Evolutionary conservation across 2,113 vertebrate species (phyloP), one percentile per base, ranked within the genome.

Genomic region (Myanophis thanlyinensis): DNA sequence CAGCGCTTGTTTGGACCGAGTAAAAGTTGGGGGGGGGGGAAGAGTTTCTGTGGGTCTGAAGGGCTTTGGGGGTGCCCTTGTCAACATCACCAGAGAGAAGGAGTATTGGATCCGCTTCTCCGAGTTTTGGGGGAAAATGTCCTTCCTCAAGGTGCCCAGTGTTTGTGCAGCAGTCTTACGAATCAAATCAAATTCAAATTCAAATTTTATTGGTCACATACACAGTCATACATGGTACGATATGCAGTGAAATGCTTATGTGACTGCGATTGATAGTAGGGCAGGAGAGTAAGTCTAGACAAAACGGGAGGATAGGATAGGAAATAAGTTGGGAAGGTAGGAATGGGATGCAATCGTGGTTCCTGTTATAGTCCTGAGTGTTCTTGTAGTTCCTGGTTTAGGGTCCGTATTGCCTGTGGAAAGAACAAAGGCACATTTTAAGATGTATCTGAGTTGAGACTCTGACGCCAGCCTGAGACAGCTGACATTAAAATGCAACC

Each of bases 381-480:
- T n/a, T n/a, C n/a, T n/a, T n/a, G n/a, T n/a, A n/a, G n/a, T n/a
- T n/a, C n/a, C n/a, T n/a, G n/a, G n/a, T n/a, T n/a, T n/a, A n/a
- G n/a, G n/a, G n/a, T n/a, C n/a, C n/a, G n/a, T n/a, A n/a, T n/a
- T n/a, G n/a, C n/a, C n/a, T n/a, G n/a, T n/a, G n/a, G n/a, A n/a
- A n/a, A n/a, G n/a, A 95, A 48, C 94, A n/a, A 6, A 95, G 85
- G 90, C 25, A 12, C 51, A 18, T 20, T 53, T n/a, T 25, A 95
- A n/a, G n/a, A 95, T 89, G 91, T 84, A 91, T 94, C 93, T 67
- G 93, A 89, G 87, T 12, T 22, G 30, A 88, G 87, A 47, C 95
- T 97, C 96, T 95, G 95, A 95, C 95, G 94, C 93, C 85, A n/a
- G n/a, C n/a, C 92, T 95, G 95, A 95, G 59, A 62, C 4, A n/a